Base-by-base conservation (phyloP, 2,888 invertebrate species). In the Tipula confusa region DNA sequence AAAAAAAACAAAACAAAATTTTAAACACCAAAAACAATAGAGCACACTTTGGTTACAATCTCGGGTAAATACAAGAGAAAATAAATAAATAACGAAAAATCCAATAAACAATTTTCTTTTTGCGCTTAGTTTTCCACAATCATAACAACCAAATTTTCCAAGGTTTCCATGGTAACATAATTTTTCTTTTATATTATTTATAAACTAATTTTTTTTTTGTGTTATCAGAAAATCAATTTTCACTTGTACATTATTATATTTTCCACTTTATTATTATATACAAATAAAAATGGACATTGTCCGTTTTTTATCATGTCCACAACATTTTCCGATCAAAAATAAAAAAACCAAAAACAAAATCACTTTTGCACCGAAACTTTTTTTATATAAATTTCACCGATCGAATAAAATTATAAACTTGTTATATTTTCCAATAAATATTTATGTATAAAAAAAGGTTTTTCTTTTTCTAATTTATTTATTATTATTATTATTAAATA, bases 141-240 rank as follows among this genome's bases (percentile, higher is more conserved):
- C 64, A 64, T 64, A 64, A 80, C 80, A 80, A 80, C 29, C 31
- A 29, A 29, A 80, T 80, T 80, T 80, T 29, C 31, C 31, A 80
- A 29, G 80, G 31, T 80, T 80, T 80, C 80, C 80, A 80, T 80
- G 80, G 79, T 83, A 29, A 84, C 83, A 84, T 84, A 31, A 29
- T 84, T 85, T 85, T 80, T 82, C 29, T 31, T 82, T 15, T 82
- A n/a, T 24, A 81, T 82, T 81, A 82, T 84, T 84, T 84, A 18
- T 83, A 84, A 38, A 15, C 15, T 5, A 31, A 31, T 9, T 84
- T 84, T 83, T 84, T 83, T 84, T 84, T 64, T 80, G 9, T 82
- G 79, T 83, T 80, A 43, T 38, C 28, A 28, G 82, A 38, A 43
- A 83, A 36, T 18, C 43, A 48, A 43, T 28, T 83, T 80, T 29